Evolutionary conservation across 2,113 vertebrate species (phyloP).

Genomic region (Cavia porcellus): DNA sequence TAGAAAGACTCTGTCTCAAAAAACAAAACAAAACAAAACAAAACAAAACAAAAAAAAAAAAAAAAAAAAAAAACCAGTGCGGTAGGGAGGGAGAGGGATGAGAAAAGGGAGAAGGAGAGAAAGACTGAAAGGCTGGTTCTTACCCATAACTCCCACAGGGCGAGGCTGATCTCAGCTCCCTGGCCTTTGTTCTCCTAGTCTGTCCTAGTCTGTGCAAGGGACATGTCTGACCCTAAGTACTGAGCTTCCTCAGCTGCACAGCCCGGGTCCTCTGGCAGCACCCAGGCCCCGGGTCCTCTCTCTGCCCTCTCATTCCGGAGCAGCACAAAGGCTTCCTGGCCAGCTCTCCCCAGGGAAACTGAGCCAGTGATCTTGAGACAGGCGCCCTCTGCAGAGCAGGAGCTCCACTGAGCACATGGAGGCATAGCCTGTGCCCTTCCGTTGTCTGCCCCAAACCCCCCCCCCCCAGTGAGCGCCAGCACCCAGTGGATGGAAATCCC

Average conservation of each 20-base stretch:
- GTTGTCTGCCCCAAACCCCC: too few relatives aligned
- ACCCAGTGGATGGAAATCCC: neutral
- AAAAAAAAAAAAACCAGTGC: neutral
- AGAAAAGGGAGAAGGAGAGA: too few relatives aligned
- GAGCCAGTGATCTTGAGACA: neutral
- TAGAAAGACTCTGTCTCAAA: neutral
- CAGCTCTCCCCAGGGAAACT: neutral
- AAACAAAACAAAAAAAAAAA: too few relatives aligned
- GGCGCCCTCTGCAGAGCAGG: neutral
- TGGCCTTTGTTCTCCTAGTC: neutral
- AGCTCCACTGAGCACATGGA: neutral
- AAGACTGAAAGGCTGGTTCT: neutral
- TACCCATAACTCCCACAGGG: neutral
- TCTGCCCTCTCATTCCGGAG: neutral
- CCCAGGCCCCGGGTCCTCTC: neutral
- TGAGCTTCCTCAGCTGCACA: neutral
- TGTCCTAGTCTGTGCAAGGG: neutral
- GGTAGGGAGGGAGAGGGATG: too few relatives aligned
- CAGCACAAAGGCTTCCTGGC: neutral
- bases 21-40: too few relatives aligned
- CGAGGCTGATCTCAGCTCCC: neutral
- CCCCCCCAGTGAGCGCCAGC: neutral
- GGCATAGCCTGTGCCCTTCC: neutral
- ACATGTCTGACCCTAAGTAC: accelerated
- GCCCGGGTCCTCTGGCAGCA: neutral